Evolutionary conservation across 2,113 vertebrate species (phyloP).

Genomic region (Oryzias curvinotus): DNA sequence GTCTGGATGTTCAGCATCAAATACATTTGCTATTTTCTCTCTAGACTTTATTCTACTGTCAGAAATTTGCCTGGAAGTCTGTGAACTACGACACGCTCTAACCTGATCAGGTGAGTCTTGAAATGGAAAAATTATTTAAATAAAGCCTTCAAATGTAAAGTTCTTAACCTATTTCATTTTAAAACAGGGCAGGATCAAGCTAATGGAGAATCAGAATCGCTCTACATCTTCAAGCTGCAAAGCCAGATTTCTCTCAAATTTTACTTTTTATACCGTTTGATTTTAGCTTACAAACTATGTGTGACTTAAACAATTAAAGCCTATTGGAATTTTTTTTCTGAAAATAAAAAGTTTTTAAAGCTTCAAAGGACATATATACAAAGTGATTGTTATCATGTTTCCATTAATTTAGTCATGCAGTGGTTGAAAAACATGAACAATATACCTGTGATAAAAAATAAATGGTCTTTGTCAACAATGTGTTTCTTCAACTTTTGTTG

Average conservation of each 20-base stretch:
- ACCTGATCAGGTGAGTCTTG: slow-evolving; percentile 24
- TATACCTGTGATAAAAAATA: too few species aligned
- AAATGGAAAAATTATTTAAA: not conserved
- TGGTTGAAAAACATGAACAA: too few species aligned
- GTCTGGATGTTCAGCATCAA: not conserved
- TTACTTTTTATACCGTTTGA: slow-evolving; percentile 5
- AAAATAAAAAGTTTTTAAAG: too few species aligned
- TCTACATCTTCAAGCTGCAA: slow-evolving; percentile 13
- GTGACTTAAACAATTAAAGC: not conserved
- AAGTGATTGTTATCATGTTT: too few species aligned
- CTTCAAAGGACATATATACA: too few species aligned
- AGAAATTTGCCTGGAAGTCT: slow-evolving; percentile 68
- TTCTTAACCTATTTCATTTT: not conserved
- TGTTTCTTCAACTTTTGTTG: too few species aligned
- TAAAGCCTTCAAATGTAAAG: too few species aligned
- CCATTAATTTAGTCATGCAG: too few species aligned
- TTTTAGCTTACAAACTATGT: not conserved
- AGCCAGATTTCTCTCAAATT: not conserved
- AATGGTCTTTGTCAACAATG: too few species aligned
- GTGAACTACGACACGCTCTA: slow-evolving; percentile 18
- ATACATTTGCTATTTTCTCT: not conserved
- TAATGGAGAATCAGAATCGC: not conserved
- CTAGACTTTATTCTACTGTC: slow-evolving; percentile 74
- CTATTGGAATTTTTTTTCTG: not conserved
- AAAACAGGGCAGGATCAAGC: slow-evolving; percentile 2